These are phyloP conservation scores for Ondatra zibethicus DNA, from an alignment of 2,113 vertebrate genomes.

Conservation along the genomic window DNA sequence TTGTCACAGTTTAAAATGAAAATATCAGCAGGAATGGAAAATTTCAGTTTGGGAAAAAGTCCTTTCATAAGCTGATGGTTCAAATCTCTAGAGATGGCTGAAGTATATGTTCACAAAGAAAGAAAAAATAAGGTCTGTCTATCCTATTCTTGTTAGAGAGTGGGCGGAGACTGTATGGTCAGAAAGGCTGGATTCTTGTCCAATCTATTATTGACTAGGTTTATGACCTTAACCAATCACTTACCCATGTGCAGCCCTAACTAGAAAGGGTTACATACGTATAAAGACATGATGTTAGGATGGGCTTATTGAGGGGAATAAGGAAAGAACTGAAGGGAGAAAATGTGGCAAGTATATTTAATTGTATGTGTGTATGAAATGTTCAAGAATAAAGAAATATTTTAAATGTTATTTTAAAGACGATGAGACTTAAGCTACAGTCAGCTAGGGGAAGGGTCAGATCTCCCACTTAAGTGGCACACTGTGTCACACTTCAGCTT, in stretches of 20 bases:
- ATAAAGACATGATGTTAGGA: neutral
- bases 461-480: no score
- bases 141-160: neutral
- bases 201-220: neutral
- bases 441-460: no score
- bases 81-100: neutral
- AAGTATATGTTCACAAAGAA: neutral
- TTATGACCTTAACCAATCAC: neutral
- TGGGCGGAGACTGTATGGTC: neutral
- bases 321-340: neutral
- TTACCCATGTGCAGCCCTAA: neutral
- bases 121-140: neutral
- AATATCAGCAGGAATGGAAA: neutral
- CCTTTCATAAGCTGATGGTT: neutral
- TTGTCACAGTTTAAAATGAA: slow-evolving; percentile 22
- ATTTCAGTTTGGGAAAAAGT: neutral
- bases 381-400: neutral
- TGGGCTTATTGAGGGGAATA: neutral
- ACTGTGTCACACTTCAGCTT: neutral
- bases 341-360: neutral
- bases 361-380: neutral
- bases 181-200: neutral
- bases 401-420: neutral
- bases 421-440: no score
- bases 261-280: neutral